Evolutionary conservation across 1,140 invertebrate species (phyloP), one percentile per base, ranked within the genome.

Genomic region (Schmidtea mediterranea): DNA sequence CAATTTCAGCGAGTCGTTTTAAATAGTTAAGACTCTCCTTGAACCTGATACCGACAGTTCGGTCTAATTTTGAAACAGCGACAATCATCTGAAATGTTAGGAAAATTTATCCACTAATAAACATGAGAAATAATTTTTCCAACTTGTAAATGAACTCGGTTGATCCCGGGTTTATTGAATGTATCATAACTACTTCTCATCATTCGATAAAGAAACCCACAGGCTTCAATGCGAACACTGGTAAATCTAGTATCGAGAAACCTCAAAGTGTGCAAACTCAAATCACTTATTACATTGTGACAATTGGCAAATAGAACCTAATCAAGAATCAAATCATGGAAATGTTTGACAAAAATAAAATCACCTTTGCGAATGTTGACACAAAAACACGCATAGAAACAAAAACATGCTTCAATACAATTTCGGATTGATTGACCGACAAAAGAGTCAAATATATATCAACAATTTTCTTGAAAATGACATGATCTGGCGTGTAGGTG

Each of bases 141-240:
- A 58, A 75, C 73, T 69, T 81, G 79, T 13, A 80, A 66, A 62
- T 82, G 79, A 2, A 87, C 80, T 54, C 83, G 69, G 0, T 80
- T 84, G 36, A 87, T 69, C 49, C 77, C 78, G 55, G 79, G 79
- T 39, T 77, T 71, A 40, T 74, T 72, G 18, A 76, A 79, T 57
- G 80, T 82, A 59, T 87, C 80, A 69, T 82, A 87, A 67, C 87
- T 89, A 57, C 78, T 80, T 51, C 82, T 72, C 81, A 89, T 84
- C 18, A 89, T 69, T 36, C 86, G 67, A 67, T 89, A 89, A 1
- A 89, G 67, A 8, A 84, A 74, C 48, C 81, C 81, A 57, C 81
- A 82, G 1, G 82, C 79, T 62, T 87, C 82, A 56, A 82, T 78
- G 24, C 83, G 72, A 32, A 82, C 73, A 43, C 73, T 75, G 49